Base-by-base conservation (phyloP, 2,113 vertebrate genomes). In the Centropristis striata region DNA sequence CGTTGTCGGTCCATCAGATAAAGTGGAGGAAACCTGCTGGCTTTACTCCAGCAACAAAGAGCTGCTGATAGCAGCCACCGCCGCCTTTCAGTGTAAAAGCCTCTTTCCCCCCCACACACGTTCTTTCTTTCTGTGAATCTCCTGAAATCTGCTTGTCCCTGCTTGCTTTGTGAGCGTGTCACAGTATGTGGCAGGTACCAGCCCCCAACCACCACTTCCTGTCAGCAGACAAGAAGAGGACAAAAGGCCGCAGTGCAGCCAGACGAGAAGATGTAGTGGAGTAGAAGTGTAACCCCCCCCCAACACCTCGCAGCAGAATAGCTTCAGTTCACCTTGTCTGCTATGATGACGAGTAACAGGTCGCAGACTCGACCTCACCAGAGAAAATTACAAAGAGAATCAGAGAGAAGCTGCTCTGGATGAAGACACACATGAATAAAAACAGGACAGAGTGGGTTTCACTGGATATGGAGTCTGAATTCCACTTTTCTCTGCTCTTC, bases 81-180 rank as follows among this genome's bases (percentile, higher is more conserved):
- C 32, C 7, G 18, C 16, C 78, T 73, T 39, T 83, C 54, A 58
- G 39, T 39, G 47, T 72, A 58, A 83, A 80, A 83, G 27, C 28
- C 76, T 44, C 23, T 47, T 25, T 25, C 21, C 32, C 20, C 28
- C n/a, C 6, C 5, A 32, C 28, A 6, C 67, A 46, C 15, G 11
- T 61, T 66, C 75, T 77, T 64, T 69, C 61, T 86, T 72, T 61
- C 51, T 59, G 32, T 21, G 58, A 63, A 63, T 76, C 78, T 80
- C 72, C 75, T 27, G 23, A 77, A 83, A 75, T 81, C 79, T 71
- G 46, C 70, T 79, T 70, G 69, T 78, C 70, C 44, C 61, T 14
- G 55, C 69, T 72, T 1, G 75, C 88, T 90, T 90, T 93, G 89
- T 92, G 80, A 86, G 42, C 65, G 10, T 85, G 82, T 92, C 88